Percentiles rank a stretch among this genome's conserved stretches.
phyloP scores from a whole-genome alignment of 2,797 vertebrate genomes.

The Prunella strophiata region DNA sequence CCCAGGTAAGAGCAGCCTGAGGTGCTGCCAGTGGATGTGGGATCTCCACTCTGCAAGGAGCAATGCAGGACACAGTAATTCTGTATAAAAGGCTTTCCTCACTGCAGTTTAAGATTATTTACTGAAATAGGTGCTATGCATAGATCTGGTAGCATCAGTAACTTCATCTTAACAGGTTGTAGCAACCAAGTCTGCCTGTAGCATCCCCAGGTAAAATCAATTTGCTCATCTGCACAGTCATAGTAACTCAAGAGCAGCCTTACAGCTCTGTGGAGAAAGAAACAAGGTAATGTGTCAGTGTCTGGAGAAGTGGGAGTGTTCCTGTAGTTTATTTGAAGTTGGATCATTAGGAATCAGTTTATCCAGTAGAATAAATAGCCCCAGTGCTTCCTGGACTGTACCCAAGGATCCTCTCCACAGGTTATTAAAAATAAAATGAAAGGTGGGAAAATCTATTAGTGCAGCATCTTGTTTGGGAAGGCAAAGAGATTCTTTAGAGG shows the following conservation, averaged over 20 bases:
- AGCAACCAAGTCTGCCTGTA: neutral
- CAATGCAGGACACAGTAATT: neutral
- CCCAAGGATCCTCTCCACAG: neutral
- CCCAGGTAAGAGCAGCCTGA: neutral
- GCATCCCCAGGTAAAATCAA: neutral
- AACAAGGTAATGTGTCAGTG: neutral
- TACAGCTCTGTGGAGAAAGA: neutral
- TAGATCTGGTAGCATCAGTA: neutral
- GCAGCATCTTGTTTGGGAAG: neutral
- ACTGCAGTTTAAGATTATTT: neutral
- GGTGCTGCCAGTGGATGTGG: neutral
- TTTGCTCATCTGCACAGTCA: neutral
- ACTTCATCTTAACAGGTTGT: neutral
- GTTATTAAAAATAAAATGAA: neutral
- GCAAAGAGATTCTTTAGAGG: neutral
- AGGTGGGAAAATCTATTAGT: neutral
- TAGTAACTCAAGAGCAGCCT: neutral
- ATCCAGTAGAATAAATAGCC: neutral
- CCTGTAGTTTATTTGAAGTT: neutral
- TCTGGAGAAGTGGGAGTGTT: neutral
- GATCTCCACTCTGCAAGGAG: neutral
- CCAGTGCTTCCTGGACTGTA: neutral
- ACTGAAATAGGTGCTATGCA: neutral
- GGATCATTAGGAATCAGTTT: neutral
- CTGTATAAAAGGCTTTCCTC: neutral